Conservation (phyloP, 2,888 invertebrate species). For the Rhagium mordax region DNA sequence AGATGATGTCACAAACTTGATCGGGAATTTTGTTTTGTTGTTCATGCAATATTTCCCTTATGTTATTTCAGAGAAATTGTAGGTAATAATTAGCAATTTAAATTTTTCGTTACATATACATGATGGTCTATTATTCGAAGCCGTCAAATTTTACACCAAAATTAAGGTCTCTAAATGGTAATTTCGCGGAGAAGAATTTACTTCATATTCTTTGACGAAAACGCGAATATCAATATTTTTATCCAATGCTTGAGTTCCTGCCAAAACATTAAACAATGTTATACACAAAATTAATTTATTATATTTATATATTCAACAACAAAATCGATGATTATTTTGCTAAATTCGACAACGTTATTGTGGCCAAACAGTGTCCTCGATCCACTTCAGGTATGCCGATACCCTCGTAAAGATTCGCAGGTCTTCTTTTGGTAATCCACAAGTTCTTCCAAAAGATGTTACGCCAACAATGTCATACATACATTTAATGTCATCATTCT, state of each 20-base stretch:
- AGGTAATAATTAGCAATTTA: neutral
- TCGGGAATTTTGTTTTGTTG: neutral
- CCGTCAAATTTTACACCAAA: too few species aligned
- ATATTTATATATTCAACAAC: neutral
- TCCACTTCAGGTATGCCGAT: slow-evolving; percentile 70
- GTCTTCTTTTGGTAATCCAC: slow-evolving; percentile 62
- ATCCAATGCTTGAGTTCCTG: too few species aligned
- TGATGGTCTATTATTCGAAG: too few species aligned
- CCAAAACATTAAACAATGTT: neutral
- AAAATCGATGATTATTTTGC: too few species aligned
- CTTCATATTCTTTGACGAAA: too few species aligned
- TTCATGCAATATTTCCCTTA: neutral
- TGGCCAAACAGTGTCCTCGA: slow-evolving; percentile 71
- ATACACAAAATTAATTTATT: neutral
- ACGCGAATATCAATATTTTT: too few species aligned
- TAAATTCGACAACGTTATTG: too few species aligned
- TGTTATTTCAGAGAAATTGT: too few species aligned
- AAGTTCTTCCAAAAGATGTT: slow-evolving; percentile 70
- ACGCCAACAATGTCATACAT: slow-evolving; percentile 71
- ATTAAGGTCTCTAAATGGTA: too few species aligned
- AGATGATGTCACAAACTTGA: neutral
- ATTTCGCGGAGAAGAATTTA: too few species aligned
- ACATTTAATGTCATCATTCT: slow-evolving; percentile 64
- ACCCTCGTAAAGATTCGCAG: slow-evolving; percentile 72
- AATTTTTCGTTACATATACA: too few species aligned